Evolutionary conservation across 2,797 vertebrate species (phyloP).

Genomic region (Triplophysa bombifrons): DNA sequence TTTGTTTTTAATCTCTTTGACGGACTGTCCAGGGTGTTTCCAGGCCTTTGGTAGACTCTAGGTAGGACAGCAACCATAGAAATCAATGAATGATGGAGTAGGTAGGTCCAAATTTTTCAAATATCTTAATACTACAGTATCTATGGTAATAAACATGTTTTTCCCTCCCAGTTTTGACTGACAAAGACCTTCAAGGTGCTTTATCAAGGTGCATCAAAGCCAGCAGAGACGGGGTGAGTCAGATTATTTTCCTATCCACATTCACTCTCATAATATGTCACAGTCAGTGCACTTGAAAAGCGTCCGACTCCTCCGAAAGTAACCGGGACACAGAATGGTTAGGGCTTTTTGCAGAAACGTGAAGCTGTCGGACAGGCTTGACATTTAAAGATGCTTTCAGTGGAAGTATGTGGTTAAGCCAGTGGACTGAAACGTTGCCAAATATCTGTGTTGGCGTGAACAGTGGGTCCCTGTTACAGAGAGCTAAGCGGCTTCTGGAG

Average conservation of each 20-base stretch:
- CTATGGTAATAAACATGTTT: neutral
- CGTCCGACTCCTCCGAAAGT: neutral
- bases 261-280: neutral
- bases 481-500: slow-evolving; percentile 16
- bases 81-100: neutral
- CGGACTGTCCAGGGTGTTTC: neutral
- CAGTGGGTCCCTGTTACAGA: slow-evolving; percentile 18
- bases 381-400: slow-evolving; percentile 9
- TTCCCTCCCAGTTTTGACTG: neutral
- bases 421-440: slow-evolving; percentile 28
- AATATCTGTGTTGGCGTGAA: slow-evolving; percentile 25
- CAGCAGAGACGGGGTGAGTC: slow-evolving; percentile 1
- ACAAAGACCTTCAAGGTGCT: slow-evolving; percentile 5
- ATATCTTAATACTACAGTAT: neutral
- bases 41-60: neutral
- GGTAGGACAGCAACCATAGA: neutral
- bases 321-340: neutral
- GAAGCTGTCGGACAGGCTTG: slow-evolving; percentile 1
- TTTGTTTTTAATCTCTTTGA: neutral
- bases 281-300: slow-evolving; percentile 6
- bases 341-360: neutral
- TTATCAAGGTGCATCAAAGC: slow-evolving; percentile 22
- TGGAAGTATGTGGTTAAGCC: slow-evolving; percentile 27
- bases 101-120: neutral
- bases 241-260: neutral